Evolutionary conservation across 1,140 invertebrate species (phyloP), one percentile per base, ranked within the genome.

Genomic region (Anoplolepis gracilipes): DNA sequence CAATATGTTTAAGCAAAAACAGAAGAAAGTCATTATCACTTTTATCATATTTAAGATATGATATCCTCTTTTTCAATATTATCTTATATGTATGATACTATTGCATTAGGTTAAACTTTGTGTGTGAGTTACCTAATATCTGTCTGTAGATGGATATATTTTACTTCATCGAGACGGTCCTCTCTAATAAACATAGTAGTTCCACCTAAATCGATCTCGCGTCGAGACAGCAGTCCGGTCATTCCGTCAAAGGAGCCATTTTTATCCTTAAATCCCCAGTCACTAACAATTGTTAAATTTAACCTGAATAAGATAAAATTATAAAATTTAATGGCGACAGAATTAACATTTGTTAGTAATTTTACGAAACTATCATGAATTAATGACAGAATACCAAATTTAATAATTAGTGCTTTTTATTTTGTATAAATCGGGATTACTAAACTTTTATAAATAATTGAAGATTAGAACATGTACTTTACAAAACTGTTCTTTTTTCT

Each of bases 161-260:
- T 95, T 1, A 97, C 94, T 3, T 96, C 90, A 0, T 94, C 93
- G 25, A 96, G 90, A 1, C 96, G 94, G 84, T 96, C 95, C 16
- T 90, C 82, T 2, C 95, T 95, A 16, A 97, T 90, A 87, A 96
- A 97, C 88, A 96, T 95, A 2, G 95, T 94, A 0, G 96, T 96
- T n/a, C n/a, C n/a, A 3, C 96, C 96, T 92, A 97, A 95, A 90
- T 97, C 96, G 28, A 96, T 96, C 89, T 96, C 95, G 2, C 94
- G 95, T 65, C 95, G 93, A 0, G 94, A 93, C 65, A 97, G 87
- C 92, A 96, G 94, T 2, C 96, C 96, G 42, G 96, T 96, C 96
- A 97, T 96, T 0, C 96, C 96, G 89, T 91, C 96, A 96, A 96
- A 97, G 2, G 95, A 91, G 0, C 94, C 94, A 69, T 93, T 93